A percentile compares a stretch with the other conserved stretches of the same genome.
Evolutionary conservation across 2,888 invertebrate genomes (phyloP).

Genomic region (Melinaea marsaeus): DNA sequence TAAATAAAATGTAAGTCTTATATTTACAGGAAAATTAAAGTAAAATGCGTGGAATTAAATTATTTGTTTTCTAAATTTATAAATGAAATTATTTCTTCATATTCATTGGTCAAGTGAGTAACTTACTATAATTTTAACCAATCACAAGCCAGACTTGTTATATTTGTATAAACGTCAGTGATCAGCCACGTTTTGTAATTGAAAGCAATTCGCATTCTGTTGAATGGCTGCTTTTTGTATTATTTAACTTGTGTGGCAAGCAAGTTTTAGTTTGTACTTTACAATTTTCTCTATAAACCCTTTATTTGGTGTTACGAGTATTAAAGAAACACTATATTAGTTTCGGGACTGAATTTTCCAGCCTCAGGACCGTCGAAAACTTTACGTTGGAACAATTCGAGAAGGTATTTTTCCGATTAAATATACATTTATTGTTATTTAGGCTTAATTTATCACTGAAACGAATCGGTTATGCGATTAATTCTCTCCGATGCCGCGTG

Average conservation of each 20-base stretch:
- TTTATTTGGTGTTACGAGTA: constrained; percentile 19
- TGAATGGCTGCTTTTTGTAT: constrained; percentile 50
- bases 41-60: not conserved
- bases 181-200: constrained; percentile 34
- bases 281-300: not conserved
- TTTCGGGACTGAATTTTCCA: not conserved
- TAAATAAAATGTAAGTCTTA: too few species aligned
- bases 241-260: constrained; percentile 48
- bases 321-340: not conserved
- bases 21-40: too few species aligned
- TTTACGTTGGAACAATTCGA: not conserved
- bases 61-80: constrained; percentile 20
- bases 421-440: constrained; percentile 17
- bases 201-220: constrained; percentile 39
- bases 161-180: constrained; percentile 21
- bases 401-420: constrained; percentile 6
- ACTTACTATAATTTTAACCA: constrained; percentile 16
- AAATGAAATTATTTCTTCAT: not conserved
- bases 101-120: constrained; percentile 15
- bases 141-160: constrained; percentile 26
- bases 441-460: constrained; percentile 38
- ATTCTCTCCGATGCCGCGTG: constrained; percentile 7
- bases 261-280: not conserved
- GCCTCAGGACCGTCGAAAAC: not conserved
- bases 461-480: constrained; percentile 37